These are phyloP conservation scores for Scyliorhinus canicula DNA, from an alignment of 2,797 vertebrate species.

Conservation along the genomic window DNA sequence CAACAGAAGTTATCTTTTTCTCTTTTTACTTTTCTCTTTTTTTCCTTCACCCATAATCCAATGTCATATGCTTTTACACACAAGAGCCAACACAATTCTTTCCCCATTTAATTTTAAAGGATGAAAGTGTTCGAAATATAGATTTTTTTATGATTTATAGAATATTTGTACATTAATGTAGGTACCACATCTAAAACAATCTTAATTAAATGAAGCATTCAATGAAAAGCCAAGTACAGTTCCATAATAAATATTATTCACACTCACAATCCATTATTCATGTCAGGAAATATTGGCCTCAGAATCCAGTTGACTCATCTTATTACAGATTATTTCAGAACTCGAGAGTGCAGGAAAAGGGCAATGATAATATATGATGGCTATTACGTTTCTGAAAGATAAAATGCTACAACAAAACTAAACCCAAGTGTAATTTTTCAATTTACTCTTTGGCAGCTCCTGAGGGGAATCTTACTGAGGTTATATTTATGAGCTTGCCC, in stretches of 20 bases:
- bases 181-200: neutral
- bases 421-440: slow-evolving; percentile 6
- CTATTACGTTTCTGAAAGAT: neutral
- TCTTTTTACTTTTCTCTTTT: neutral
- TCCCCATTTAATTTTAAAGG: neutral
- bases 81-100: neutral
- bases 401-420: slow-evolving; percentile 16
- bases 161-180: neutral
- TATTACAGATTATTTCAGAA: neutral
- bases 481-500: neutral
- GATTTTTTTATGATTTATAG: neutral
- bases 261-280: neutral
- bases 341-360: neutral
- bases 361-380: neutral
- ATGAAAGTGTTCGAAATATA: neutral
- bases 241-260: neutral
- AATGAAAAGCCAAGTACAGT: neutral
- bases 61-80: neutral
- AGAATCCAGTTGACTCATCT: neutral
- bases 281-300: neutral
- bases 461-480: neutral
- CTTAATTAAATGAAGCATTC: neutral
- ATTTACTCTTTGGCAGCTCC: neutral
- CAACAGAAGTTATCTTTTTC: neutral
- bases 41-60: neutral